These are phyloP conservation scores for Hirundichthys speculiger DNA, from an alignment of 2,113 vertebrate genomes.

Conservation along the genomic window DNA sequence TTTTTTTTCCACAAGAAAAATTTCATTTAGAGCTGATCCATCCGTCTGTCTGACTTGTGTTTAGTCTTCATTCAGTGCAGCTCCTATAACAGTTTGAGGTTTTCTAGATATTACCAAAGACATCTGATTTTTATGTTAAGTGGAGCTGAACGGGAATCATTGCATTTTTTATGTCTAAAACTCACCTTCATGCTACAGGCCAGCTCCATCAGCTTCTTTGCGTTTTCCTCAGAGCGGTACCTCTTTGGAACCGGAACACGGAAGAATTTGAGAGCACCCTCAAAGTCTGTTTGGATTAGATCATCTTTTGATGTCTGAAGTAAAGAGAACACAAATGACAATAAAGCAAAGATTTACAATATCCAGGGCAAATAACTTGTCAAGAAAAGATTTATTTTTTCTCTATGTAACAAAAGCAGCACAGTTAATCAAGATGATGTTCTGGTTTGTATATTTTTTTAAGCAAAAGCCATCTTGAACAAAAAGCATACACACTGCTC, in stretches of 20 bases:
- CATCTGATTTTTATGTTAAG: background rate
- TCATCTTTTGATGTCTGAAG: slow-evolving; percentile 95
- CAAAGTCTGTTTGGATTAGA: slow-evolving; percentile 93
- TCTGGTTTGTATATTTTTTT: background rate
- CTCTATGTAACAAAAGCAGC: background rate
- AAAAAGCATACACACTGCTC: background rate
- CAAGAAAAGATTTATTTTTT: background rate
- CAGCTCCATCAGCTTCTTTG: slow-evolving; percentile 97
- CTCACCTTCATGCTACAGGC: slow-evolving; percentile 98
- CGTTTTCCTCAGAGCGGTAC: slow-evolving; percentile 97
- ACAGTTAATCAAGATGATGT: background rate
- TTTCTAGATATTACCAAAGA: background rate
- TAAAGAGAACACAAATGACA: slow-evolving; percentile 6
- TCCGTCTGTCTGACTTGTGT: background rate
- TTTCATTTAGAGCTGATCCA: background rate
- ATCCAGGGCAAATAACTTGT: background rate
- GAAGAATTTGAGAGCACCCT: slow-evolving; percentile 97
- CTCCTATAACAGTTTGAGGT: background rate
- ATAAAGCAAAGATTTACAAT: background rate
- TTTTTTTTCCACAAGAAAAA: no score
- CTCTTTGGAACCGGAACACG: slow-evolving; percentile 97
- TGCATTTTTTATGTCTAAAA: background rate
- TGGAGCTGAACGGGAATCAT: background rate
- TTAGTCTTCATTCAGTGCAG: background rate
- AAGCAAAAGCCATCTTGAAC: background rate